A percentile compares a stretch with the other conserved stretches of the same genome.
Conservation (phyloP, 2,797 vertebrate genomes). For the Sciurus carolinensis region DNA sequence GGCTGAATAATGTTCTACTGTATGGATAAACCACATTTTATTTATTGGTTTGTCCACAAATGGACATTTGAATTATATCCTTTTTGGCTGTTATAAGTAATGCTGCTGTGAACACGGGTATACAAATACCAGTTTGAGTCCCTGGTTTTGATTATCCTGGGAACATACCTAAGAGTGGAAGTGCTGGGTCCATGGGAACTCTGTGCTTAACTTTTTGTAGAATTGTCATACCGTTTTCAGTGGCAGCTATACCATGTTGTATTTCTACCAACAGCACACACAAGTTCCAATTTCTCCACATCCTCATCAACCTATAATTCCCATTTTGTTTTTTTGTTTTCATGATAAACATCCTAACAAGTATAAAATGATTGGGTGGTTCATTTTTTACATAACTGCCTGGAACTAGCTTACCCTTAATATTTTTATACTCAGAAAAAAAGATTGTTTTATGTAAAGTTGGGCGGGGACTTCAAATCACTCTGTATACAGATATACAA, state of each 20-base stretch:
- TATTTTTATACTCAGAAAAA: neutral
- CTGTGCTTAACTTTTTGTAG: neutral
- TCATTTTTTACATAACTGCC: slow-evolving; percentile 7
- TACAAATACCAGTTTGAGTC: neutral
- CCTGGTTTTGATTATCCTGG: neutral
- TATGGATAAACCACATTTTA: no score
- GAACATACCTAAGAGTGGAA: neutral
- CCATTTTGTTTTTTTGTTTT: neutral
- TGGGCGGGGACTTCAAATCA: no score
- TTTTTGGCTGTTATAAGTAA: neutral
- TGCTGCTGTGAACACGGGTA: fast-evolving
- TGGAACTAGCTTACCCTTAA: neutral
- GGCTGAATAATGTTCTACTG: neutral
- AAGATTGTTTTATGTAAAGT: neutral
- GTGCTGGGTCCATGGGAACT: neutral
- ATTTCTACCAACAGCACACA: neutral
- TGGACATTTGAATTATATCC: fast-evolving
- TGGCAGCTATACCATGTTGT: fast-evolving
- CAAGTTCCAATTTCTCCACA: neutral
- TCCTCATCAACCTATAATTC: neutral
- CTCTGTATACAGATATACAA: neutral
- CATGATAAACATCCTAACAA: neutral
- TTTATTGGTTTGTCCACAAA: fast-evolving
- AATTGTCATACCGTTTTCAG: fast-evolving
- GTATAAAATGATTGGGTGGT: neutral